phyloP scores from a whole-genome alignment of 2,888 invertebrate species.

The Alsophila aescularia region DNA sequence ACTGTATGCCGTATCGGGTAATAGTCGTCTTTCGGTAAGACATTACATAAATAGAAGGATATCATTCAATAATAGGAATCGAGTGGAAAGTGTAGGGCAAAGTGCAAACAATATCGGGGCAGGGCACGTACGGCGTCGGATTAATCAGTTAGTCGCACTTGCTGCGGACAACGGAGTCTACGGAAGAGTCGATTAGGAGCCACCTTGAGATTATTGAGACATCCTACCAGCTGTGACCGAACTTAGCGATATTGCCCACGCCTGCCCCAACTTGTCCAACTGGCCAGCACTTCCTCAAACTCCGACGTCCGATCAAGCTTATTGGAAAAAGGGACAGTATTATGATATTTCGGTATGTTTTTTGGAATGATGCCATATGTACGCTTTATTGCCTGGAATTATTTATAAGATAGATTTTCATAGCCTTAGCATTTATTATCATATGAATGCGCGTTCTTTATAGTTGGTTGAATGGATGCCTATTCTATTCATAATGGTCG shows the following conservation, averaged over 20 bases:
- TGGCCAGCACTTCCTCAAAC: conserved; percentile 76
- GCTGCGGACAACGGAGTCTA: conserved; percentile 77
- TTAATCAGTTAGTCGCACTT: conserved; percentile 85
- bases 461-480: conserved; percentile 27
- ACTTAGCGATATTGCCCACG: conserved; percentile 78
- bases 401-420: conserved; percentile 45
- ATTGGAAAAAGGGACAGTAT: conserved; percentile 68
- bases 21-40: conserved; percentile 68
- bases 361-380: conserved; percentile 59
- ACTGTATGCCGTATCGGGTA: conserved; percentile 66
- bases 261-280: conserved; percentile 77
- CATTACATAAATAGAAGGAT: conserved; percentile 76
- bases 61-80: conserved; percentile 76
- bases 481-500: conserved; percentile 30
- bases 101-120: conserved; percentile 75
- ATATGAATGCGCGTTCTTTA: conserved; percentile 32
- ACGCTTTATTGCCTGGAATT: conserved; percentile 54
- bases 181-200: conserved; percentile 83
- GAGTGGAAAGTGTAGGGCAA: conserved; percentile 70
- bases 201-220: conserved; percentile 83
- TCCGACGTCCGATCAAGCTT: conserved; percentile 74
- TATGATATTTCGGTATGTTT: conserved; percentile 55
- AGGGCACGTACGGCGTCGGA: conserved; percentile 77
- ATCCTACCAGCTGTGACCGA: conserved; percentile 80
- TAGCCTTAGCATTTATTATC: conserved; percentile 32